phyloP scores from a whole-genome alignment of 2,888 invertebrate genomes.

The Clivina fossor region DNA sequence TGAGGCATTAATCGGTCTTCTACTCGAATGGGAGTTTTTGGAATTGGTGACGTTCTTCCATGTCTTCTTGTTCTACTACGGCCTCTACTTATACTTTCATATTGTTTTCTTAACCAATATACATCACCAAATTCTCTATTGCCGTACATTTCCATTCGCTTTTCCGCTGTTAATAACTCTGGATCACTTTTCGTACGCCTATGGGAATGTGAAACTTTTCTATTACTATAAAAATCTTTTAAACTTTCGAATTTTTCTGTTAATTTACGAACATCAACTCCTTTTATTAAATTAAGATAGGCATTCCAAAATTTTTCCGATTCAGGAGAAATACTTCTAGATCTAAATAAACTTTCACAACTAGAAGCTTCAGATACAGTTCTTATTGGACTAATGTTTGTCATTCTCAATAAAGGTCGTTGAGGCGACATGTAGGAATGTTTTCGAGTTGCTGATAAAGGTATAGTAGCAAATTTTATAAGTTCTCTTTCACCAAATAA shows the following conservation, averaged over 20 bases:
- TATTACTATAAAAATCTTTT: conserved; percentile 54
- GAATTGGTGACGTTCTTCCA: conserved; percentile 64
- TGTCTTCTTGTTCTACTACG: conserved; percentile 55
- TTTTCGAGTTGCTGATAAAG: conserved; percentile 53
- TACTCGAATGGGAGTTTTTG: conserved; percentile 62
- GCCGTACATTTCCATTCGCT: conserved; percentile 48
- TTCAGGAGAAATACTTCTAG: conserved; percentile 74
- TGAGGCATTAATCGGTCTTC: conserved; percentile 83
- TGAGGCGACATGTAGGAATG: conserved; percentile 56
- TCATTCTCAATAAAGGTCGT: conserved; percentile 48
- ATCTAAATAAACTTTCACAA: conserved; percentile 67
- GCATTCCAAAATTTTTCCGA: conserved; percentile 69
- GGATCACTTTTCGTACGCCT: conserved; percentile 77
- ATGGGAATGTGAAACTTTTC: conserved; percentile 49
- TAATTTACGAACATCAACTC: conserved; percentile 78
- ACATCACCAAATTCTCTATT: conserved; percentile 58
- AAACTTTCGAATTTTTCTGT: conserved; percentile 75
- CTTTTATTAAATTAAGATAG: conserved; percentile 70
- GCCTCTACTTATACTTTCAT: conserved; percentile 59
- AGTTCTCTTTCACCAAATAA: conserved; percentile 75
- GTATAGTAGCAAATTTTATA: conserved; percentile 61
- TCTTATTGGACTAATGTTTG: conserved; percentile 52
- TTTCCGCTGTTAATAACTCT: conserved; percentile 63
- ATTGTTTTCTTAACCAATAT: conserved; percentile 62
- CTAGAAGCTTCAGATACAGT: conserved; percentile 58